phyloP scores from a whole-genome alignment of 2,113 vertebrate genomes.

The Herpetotheres cachinnans region DNA sequence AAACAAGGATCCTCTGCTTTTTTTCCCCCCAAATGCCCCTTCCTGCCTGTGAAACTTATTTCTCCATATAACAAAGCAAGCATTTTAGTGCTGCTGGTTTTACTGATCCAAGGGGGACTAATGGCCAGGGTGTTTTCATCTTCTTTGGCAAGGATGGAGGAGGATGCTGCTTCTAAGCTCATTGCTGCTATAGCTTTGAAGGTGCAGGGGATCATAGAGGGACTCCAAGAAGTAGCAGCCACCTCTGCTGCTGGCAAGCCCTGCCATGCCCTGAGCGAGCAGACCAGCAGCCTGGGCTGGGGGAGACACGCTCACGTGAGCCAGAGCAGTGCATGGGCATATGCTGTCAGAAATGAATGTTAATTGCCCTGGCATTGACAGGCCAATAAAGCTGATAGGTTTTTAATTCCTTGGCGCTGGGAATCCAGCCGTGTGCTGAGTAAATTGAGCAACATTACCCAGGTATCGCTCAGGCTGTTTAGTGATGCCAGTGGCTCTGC shows the following conservation, averaged over 20 bases:
- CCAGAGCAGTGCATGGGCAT: not conserved
- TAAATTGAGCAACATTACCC: not conserved
- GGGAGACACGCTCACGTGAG: rapidly evolving
- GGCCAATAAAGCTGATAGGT: conserved; percentile 31
- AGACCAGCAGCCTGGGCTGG: not conserved
- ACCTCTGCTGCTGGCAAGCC: too few relatives aligned
- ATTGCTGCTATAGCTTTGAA: not conserved
- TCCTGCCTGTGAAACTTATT: not conserved
- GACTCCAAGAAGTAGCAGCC: not conserved
- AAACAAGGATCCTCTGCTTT: not conserved
- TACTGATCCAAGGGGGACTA: not conserved
- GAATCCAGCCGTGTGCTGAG: not conserved
- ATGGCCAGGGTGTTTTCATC: not conserved
- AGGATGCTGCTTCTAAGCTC: not conserved
- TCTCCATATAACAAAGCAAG: not conserved
- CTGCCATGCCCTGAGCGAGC: rapidly evolving
- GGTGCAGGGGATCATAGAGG: not conserved
- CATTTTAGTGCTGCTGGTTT: not conserved
- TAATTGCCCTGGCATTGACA: conserved; percentile 12
- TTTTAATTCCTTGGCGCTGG: conserved; percentile 42
- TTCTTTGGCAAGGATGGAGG: not conserved
- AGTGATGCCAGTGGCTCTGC: not conserved
- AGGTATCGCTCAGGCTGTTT: not conserved
- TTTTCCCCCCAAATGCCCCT: not conserved
- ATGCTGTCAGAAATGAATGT: not conserved